Base-by-base conservation (phyloP, 2,888 invertebrate genomes). In the Cephalotes varians region DNA sequence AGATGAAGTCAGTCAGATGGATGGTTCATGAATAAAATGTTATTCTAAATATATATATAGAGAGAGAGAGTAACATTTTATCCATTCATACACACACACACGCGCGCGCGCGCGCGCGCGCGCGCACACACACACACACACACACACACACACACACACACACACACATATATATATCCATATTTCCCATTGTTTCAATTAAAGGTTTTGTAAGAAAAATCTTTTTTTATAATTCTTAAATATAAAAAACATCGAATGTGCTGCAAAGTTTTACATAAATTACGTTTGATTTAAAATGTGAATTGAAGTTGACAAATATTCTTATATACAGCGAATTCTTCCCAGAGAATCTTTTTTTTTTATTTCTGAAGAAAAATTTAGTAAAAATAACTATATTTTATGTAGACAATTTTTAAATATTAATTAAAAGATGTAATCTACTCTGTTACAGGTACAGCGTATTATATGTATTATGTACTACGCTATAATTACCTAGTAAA, bases 11-110 rank as follows among this genome's bases (percentile, higher is more conserved):
- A 12, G 9, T 21, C 21, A n/a, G 31, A 47, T 60, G 73, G 47
- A 15, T 28, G 31, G 28, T 47, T 44, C 54, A 71, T 37, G 5
- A 40, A 34, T 69, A 12, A 54, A 56, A 69, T 69, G 40, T 67
- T 44, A 51, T 1, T 51, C 1, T 18, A 15, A 3, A 34, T 34
- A 34, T 34, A 34, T 34, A 34, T 34, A 34, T 34, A 34, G n/a
- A n/a, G n/a, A n/a, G n/a, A n/a, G n/a, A n/a, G n/a, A n/a, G n/a
- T n/a, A n/a, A n/a, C n/a, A n/a, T n/a, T n/a, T n/a, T n/a, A n/a
- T n/a, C n/a, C n/a, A n/a, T n/a, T n/a, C n/a, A n/a, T n/a, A n/a
- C n/a, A n/a, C n/a, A n/a, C n/a, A n/a, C n/a, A n/a, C n/a, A n/a
- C n/a, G n/a, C n/a, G n/a, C n/a, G n/a, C n/a, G n/a, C n/a, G n/a